These are phyloP conservation scores for Eubucco bourcierii DNA, from an alignment of 2,113 vertebrate species.

Conservation along the genomic window DNA sequence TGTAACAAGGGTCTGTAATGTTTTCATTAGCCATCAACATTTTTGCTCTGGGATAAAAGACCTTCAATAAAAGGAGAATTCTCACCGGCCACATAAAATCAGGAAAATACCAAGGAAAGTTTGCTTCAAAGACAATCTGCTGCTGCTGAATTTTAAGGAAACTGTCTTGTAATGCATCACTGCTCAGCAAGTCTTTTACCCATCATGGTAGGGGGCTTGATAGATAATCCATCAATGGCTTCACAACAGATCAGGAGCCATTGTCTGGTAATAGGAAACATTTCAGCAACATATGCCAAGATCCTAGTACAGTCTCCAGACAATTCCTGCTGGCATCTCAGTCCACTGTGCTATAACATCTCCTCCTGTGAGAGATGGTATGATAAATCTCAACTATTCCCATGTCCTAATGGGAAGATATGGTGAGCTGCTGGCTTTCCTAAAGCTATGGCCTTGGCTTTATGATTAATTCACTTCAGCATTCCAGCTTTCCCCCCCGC, in stretches of 20 bases:
- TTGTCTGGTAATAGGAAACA: not conserved
- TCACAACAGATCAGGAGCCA: not conserved
- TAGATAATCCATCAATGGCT: not conserved
- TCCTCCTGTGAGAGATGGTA: not conserved
- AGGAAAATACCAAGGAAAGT: not conserved
- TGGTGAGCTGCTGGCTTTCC: not conserved
- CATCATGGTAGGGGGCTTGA: not conserved
- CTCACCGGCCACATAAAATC: not conserved
- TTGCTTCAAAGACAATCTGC: not conserved
- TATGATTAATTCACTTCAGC: not conserved
- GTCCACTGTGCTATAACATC: not conserved
- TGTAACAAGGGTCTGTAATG: not conserved
- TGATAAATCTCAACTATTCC: not conserved
- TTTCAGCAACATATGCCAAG: not conserved
- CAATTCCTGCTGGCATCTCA: not conserved
- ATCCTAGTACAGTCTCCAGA: not conserved
- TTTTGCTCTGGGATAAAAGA: slow-evolving; percentile 13
- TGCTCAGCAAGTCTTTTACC: not conserved
- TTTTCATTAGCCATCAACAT: slow-evolving; percentile 28
- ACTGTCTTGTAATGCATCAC: not conserved
- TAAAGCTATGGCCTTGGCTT: not conserved
- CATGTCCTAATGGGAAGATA: not conserved
- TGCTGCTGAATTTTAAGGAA: not conserved
- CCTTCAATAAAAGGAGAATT: slow-evolving; percentile 24
- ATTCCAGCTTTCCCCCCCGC: not conserved